Evolutionary conservation across 2,888 invertebrate genomes (phyloP).

Genomic region (Temnothorax ravouxi): DNA sequence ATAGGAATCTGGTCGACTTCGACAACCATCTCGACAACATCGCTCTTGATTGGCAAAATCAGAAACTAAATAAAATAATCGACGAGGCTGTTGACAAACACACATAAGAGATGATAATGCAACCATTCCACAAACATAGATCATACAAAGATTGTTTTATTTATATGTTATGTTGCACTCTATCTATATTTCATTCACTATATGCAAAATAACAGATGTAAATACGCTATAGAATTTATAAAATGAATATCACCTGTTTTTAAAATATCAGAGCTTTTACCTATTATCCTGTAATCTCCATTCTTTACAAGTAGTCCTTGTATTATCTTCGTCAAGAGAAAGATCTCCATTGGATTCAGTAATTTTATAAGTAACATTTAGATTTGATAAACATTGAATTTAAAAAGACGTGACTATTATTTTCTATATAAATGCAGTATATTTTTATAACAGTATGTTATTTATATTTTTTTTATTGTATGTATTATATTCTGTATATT

Average conservation of each 20-base stretch:
- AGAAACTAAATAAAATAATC: slow-evolving; percentile 89
- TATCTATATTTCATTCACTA: slow-evolving; percentile 62
- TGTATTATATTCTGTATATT: neutral
- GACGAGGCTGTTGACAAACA: slow-evolving; percentile 82
- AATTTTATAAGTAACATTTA: neutral
- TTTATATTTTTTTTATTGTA: neutral
- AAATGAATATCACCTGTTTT: slow-evolving; percentile 72
- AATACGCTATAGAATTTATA: slow-evolving; percentile 73
- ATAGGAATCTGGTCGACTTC: slow-evolving; percentile 95
- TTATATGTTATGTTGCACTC: slow-evolving; percentile 67
- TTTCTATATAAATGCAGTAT: neutral
- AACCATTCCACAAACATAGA: slow-evolving; percentile 48
- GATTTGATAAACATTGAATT: neutral
- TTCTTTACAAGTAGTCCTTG: neutral
- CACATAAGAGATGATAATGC: slow-evolving; percentile 61
- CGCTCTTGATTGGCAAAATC: slow-evolving; percentile 95
- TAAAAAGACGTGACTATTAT: neutral
- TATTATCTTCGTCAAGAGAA: neutral
- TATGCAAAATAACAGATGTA: slow-evolving; percentile 72
- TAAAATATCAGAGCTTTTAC: slow-evolving; percentile 41
- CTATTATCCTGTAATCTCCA: neutral
- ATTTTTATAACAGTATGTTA: neutral
- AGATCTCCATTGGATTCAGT: neutral
- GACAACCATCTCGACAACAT: slow-evolving; percentile 98
- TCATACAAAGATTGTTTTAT: slow-evolving; percentile 68